Conservation (phyloP, 2,113 vertebrate species). For the Gobio gobio region DNA sequence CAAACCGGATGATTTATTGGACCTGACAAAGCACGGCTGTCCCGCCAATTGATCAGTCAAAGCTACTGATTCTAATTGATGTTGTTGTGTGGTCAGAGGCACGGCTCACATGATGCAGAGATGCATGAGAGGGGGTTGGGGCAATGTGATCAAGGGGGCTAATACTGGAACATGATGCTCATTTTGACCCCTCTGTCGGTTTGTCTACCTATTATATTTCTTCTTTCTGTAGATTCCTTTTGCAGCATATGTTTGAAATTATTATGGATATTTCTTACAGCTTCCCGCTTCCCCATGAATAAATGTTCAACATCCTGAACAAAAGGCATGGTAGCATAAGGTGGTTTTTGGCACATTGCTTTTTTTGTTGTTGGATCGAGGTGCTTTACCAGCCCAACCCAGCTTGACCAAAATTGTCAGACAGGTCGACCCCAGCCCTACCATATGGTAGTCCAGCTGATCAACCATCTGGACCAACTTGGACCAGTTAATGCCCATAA, state of each 20-base stretch:
- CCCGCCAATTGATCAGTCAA: constrained; percentile 65
- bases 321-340: not conserved
- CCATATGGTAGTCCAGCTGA: constrained; percentile 26
- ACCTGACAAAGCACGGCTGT: constrained; percentile 52
- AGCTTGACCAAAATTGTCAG: constrained; percentile 29
- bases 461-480: constrained; percentile 27
- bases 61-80: constrained; percentile 63
- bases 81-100: constrained; percentile 60
- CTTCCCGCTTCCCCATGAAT: not conserved
- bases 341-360: not conserved
- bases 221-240: not conserved
- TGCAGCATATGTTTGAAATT: not conserved
- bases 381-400: constrained; percentile 15
- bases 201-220: constrained; percentile 10
- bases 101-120: constrained; percentile 65
- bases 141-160: constrained; percentile 67
- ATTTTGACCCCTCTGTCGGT: constrained; percentile 55
- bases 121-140: constrained; percentile 44
- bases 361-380: not conserved
- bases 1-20: constrained; percentile 51
- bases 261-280: constrained; percentile 9
- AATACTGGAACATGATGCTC: constrained; percentile 49
- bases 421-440: not conserved
- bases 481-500: constrained; percentile 13
- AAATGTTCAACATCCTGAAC: not conserved